Conservation (phyloP, 35 echinoderm and acorn worm genomes). For the Stichopus chloronotus region DNA sequence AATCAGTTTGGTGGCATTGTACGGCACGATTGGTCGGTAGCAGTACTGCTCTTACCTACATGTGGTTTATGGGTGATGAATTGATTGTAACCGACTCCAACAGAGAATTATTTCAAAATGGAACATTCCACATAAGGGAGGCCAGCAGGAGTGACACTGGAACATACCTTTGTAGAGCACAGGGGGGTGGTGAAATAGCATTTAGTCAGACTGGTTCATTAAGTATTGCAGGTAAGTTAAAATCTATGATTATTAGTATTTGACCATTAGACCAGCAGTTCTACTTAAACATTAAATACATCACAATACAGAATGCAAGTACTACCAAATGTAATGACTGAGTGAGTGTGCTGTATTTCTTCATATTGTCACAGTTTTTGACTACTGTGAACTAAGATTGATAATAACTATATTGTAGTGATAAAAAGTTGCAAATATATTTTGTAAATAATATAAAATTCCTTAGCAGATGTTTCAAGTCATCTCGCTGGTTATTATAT, state of each 20-base stretch:
- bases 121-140: conserved; percentile 50
- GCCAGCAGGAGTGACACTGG: conserved; percentile 26
- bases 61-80: conserved; percentile 37
- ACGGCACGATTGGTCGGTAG: conserved; percentile 7
- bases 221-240: conserved; percentile 51
- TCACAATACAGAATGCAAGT: too few relatives aligned
- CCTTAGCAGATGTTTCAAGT: too few relatives aligned
- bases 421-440: too few relatives aligned
- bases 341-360: too few relatives aligned
- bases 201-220: conserved; percentile 26
- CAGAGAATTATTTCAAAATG: conserved; percentile 58
- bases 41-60: conserved; percentile 3
- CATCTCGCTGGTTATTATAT: too few relatives aligned
- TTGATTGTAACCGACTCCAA: conserved; percentile 6
- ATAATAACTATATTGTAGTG: too few relatives aligned
- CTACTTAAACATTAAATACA: not conserved
- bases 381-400: too few relatives aligned
- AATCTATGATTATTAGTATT: not conserved
- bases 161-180: conserved; percentile 54
- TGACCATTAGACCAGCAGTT: not conserved
- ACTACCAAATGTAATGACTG: too few relatives aligned
- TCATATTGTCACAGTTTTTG: too few relatives aligned
- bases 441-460: too few relatives aligned
- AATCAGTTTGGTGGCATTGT: conserved; percentile 62
- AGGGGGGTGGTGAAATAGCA: conserved; percentile 34